Conservation (phyloP, 2,888 invertebrate genomes). For the Dastarcus helophoroides region DNA sequence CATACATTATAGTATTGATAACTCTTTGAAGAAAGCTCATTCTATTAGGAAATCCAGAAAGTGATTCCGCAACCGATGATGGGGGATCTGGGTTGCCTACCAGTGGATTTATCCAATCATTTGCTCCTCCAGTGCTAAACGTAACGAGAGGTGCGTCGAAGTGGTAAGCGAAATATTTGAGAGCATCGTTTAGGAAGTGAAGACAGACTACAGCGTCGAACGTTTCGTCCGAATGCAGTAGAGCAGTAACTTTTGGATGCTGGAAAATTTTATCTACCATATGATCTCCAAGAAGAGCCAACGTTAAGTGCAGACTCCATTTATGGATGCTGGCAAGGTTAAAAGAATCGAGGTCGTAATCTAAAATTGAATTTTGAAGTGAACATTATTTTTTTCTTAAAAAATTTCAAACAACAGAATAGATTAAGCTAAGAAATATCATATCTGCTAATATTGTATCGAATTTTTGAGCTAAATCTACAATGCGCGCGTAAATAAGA, state of each 20-base stretch:
- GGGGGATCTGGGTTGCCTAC: conserved; percentile 40
- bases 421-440: no score
- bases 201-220: conserved; percentile 34
- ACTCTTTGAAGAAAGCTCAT: conserved; percentile 45
- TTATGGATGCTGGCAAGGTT: no score
- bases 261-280: no score
- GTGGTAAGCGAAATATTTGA: conserved; percentile 29
- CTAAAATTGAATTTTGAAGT: no score
- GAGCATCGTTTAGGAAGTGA: conserved; percentile 38
- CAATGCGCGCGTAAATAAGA: no score
- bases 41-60: conserved; percentile 32
- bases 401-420: no score
- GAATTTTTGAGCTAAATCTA: no score
- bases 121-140: conserved; percentile 36
- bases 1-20: conserved; percentile 42
- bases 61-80: conserved; percentile 40
- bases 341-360: no score
- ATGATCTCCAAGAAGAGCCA: no score
- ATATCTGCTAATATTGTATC: no score
- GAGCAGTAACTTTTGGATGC: conserved; percentile 18
- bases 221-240: conserved; percentile 27
- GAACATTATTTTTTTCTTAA: no score
- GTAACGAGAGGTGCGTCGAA: conserved; percentile 28
- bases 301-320: no score
- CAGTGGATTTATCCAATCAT: conserved; percentile 36